These are phyloP conservation scores for Hippolais icterina DNA, from an alignment of 2,113 vertebrate genomes.

Conservation along the genomic window DNA sequence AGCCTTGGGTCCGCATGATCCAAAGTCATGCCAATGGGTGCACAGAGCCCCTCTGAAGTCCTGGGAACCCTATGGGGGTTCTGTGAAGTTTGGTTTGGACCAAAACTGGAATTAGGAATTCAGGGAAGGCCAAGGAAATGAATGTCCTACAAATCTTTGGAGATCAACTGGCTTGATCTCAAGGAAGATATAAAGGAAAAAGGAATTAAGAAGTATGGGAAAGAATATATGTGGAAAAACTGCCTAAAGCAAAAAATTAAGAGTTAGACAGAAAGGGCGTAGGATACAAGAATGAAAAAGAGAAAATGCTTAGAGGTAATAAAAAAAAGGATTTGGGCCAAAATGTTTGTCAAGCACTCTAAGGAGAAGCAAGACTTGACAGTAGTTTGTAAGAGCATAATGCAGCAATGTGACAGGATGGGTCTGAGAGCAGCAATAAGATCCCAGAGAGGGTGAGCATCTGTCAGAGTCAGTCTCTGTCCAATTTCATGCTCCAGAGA, in stretches of 20 bases:
- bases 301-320: neutral
- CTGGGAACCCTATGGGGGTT: neutral
- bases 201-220: neutral
- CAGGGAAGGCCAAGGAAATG: neutral
- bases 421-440: neutral
- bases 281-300: neutral
- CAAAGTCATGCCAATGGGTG: neutral
- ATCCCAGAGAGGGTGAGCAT: neutral
- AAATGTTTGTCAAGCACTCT: neutral
- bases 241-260: neutral
- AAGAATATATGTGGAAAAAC: neutral
- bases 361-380: neutral
- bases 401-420: neutral
- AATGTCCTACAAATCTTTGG: neutral
- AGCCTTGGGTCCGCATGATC: rapidly evolving
- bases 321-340: neutral
- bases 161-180: neutral
- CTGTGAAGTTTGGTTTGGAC: neutral
- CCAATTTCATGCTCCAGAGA: slow-evolving; percentile 21
- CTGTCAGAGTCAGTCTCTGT: slow-evolving; percentile 26
- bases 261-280: neutral
- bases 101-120: neutral
- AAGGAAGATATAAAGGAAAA: neutral
- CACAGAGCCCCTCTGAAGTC: rapidly evolving
- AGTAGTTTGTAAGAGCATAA: neutral